These are phyloP conservation scores for Physeter macrocephalus DNA, from an alignment of 2,113 vertebrate genomes.

Conservation along the genomic window DNA sequence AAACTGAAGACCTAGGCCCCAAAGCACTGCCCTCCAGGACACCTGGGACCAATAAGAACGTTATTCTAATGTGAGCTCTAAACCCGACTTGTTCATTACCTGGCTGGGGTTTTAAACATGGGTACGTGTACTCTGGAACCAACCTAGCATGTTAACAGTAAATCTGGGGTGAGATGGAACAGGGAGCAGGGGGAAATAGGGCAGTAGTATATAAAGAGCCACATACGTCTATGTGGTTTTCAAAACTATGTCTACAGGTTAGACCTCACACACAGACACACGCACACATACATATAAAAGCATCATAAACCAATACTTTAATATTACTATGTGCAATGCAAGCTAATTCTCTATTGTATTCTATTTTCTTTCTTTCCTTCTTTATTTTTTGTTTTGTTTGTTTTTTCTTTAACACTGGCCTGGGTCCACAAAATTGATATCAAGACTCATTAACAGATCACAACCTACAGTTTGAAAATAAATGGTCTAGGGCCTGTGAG, in stretches of 20 bases:
- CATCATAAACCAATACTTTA: not conserved
- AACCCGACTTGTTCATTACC: not conserved
- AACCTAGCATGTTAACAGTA: not conserved
- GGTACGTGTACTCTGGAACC: not conserved
- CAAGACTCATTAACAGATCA: not conserved
- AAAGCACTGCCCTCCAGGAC: constrained; percentile 88
- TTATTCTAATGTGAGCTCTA: not conserved
- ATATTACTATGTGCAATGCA: not conserved
- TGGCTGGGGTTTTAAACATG: not conserved
- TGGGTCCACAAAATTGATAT: not conserved
- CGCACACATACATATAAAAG: not conserved
- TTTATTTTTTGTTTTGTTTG: not conserved
- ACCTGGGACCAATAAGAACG: constrained; percentile 81
- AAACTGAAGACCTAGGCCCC: constrained; percentile 93
- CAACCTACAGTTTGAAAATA: not conserved
- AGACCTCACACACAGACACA: not conserved
- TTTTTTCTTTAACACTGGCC: not conserved
- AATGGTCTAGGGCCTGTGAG: not conserved
- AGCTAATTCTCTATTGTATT: not conserved
- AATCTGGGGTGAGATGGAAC: not conserved
- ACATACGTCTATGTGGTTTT: not conserved
- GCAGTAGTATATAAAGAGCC: not conserved
- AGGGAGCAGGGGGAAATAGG: not conserved
- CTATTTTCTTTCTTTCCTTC: not conserved
- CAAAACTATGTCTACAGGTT: not conserved